Evolutionary conservation across 2,797 vertebrate genomes (phyloP), one percentile per base, ranked within the genome.

Genomic region (Leptodactylus fallax): DNA sequence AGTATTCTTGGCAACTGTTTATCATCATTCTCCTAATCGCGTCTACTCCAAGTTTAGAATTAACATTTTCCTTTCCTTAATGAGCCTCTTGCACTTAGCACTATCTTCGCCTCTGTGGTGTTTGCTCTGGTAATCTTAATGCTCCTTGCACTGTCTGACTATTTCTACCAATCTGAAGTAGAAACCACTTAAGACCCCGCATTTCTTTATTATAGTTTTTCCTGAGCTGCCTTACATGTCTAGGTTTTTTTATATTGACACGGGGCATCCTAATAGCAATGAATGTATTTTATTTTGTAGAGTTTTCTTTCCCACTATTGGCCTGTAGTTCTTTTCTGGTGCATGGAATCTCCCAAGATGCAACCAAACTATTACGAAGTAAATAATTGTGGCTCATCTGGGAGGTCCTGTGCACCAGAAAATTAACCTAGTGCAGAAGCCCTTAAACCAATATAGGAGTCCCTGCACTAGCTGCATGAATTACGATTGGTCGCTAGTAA

Each of bases 51-150:
- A 87, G 51, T 56, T 79, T 45, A 61, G 60, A 45, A 69, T 72
- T 60, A 49, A 83, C 45, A 58, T 87, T 76, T 77, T 83, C 69
- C 74, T 65, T 79, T 79, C 61, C 76, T 78, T 78, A 86, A 51
- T 74, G 78, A 77, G 72, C 47, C 74, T 58, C 17, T 80, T 88
- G 55, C 63, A 85, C 63, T 79, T 72, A 79, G 7, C n/a, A 6
- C 63, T 72, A 80, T 83, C 87, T 74, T 2, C 45, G 53, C 19
- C 23, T 85, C 25, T 74, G 49, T 71, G 65, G 81, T 74, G 60
- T 88, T 88, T 83, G 56, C 86, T 58, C 61, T 83, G 61, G 53
- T 83, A 84, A 88, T 76, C 80, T 67, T 84, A 58, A 79, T 77
- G 74, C 63, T 84, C 63, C 84, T 79, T 80, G 61, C 72, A 69